Evolutionary conservation across 2,888 invertebrate genomes (phyloP), one percentile per base, ranked within the genome.

Genomic region (Brachypterus glaber): DNA sequence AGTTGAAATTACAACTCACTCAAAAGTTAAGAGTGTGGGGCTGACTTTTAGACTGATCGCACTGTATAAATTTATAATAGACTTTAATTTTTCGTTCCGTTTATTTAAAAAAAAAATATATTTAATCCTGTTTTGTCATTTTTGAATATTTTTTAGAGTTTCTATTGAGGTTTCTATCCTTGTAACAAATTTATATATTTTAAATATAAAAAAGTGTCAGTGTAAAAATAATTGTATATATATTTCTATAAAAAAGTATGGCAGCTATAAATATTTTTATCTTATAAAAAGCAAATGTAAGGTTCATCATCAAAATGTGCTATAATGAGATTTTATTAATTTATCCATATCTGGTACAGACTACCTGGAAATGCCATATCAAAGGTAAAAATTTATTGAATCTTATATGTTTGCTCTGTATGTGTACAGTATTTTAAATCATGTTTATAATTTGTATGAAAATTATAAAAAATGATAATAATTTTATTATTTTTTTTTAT

Each of bases 401-500:
- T 58, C 58, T 56, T 57, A 57, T 60, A 61, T 53, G 60, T 61
- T 63, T 59, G 61, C 63, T 63, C 63, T 64, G 63, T 64, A 64
- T 63, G 64, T 80, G 79, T 80, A 81, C 80, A 81, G 80, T 80
- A 80, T 80, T 81, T 80, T 79, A 79, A 62, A 70, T 77, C 76
- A 79, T 77, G 79, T 80, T 80, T 72, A 80, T 80, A 80, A 80
- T 80, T 80, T 80, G 80, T 80, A 80, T 80, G 79, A 77, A 80
- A 79, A 77, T 73, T 75, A 75, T 71, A 73, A 73, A 73, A 60
- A 61, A 58, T 57, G 48, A 55, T 54, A 52, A 45, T 57, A 49
- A 39, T 35, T 35, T 37, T 36, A 43, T 30, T 35, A 43, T 47
- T 45, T 35, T 27, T 44, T 40, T 27, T 18, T 0, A n/a, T n/a